Evolutionary conservation across 1,140 invertebrate species (phyloP).

Genomic region (Ganaspis sp.): DNA sequence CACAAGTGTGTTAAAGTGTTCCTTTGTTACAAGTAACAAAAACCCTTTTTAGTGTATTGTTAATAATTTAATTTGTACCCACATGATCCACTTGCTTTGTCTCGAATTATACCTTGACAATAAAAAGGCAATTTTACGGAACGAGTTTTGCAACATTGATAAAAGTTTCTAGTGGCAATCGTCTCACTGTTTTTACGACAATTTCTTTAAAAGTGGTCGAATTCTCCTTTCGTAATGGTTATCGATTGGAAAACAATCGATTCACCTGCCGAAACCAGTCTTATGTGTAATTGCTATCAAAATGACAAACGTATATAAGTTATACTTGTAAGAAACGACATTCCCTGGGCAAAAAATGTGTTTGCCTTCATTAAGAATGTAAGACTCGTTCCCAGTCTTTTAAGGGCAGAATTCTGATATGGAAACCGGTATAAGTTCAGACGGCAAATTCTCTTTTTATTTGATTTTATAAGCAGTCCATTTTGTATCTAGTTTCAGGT

Average conservation of each 20-base stretch:
- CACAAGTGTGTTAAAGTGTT: no score
- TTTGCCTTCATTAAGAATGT: slow-evolving; percentile 25
- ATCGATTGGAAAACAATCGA: slow-evolving; percentile 25
- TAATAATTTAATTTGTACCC: no score
- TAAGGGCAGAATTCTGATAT: slow-evolving; percentile 22
- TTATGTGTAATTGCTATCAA: slow-evolving; percentile 13
- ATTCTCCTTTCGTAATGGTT: slow-evolving; percentile 23
- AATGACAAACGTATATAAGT: slow-evolving; percentile 23
- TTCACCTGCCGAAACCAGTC: slow-evolving; percentile 24
- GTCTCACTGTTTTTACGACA: neutral
- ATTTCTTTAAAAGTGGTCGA: slow-evolving; percentile 1
- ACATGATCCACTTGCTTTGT: no score
- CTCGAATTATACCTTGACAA: no score
- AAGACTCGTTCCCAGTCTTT: slow-evolving; percentile 25
- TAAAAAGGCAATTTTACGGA: neutral
- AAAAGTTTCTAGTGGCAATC: neutral
- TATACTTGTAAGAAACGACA: slow-evolving; percentile 7
- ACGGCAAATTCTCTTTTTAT: slow-evolving; percentile 16
- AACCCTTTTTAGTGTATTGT: no score
- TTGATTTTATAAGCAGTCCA: slow-evolving; percentile 11
- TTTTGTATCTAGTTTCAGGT: neutral
- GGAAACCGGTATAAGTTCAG: slow-evolving; percentile 14
- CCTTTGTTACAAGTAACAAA: no score
- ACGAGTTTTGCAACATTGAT: neutral
- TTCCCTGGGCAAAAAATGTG: neutral